Base-by-base conservation (phyloP, 1,140 invertebrate species). In the Dufourea novaeangliae region DNA sequence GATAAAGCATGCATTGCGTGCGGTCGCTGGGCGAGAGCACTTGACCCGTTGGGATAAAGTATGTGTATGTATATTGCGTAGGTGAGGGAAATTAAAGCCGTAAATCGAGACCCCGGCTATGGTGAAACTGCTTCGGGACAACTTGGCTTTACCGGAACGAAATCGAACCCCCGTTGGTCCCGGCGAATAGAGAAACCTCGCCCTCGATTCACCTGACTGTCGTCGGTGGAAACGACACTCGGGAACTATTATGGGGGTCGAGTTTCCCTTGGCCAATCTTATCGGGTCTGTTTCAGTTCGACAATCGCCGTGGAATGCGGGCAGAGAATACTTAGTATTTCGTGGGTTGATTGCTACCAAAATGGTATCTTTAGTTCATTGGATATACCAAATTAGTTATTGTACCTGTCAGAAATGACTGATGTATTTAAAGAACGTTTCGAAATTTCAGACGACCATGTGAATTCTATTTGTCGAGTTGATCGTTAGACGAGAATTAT, bases 1-100 rank as follows among this genome's bases (percentile, higher is more conserved):
- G 66, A 77, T 82, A 82, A 82, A 80, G 69, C 68, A 69, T 75
- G 80, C 79, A 78, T 73, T 79, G 69, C 76, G 72, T 66, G 78
- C 66, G 78, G 78, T 80, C 74, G 59, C 25, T n/a, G 59, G 59
- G 63, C 76, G 59, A 63, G 27, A 12, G 63, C 46, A n/a, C 64
- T 52, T 62, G 63, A 52, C 78, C 72, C 56, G 44, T 20, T 39
- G 64, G 66, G 57, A 71, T 71, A 70, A 66, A 61, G 29, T 75
- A 67, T 50, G n/a, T n/a, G n/a, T n/a, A n/a, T n/a, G n/a, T n/a
- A 63, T 73, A 37, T 72, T 46, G 66, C 79, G 67, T 71, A 66
- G 79, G 71, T 70, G 80, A 76, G 61, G 73, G 64, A 68, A 82
- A 82, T 82, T 77, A 67, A 81, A 71, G 52, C 62, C 72, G 73